Evolutionary conservation across 2,113 vertebrate genomes (phyloP), one percentile per base, ranked within the genome.

Genomic region (Pyrgilauda ruficollis): DNA sequence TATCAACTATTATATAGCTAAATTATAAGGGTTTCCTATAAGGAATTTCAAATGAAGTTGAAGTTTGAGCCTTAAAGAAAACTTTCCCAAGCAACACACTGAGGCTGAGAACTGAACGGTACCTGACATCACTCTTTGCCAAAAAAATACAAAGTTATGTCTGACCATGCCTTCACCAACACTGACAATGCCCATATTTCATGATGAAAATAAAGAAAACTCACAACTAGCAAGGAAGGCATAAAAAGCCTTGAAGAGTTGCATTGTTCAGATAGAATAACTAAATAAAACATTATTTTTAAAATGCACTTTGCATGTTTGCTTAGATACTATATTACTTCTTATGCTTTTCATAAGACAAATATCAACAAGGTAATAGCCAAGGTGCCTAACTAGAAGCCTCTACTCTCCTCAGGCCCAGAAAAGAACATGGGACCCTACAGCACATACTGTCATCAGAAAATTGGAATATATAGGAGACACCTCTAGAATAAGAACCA

Each of bases 81-180:
- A 6, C 15, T 50, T 77, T 28, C 13, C 9, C 58, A 68, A 13
- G 13, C 16, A 83, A 23, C 0, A 2, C 6, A 46, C 1, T 4
- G 28, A 8, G 4, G 9, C 23, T 64, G 20, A 55, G 31, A 75
- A 84, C 3, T 4, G 12, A 76, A 59, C 6, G 7, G 14, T 49
- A 22, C 13, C 41, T 37, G 33, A 31, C 3, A 3, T 37, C 19
- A 49, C 27, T 21, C 9, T 46, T 53, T 47, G 19, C 28, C 35
- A 62, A 43, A 53, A 19, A 70, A 78, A 46, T 9, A 66, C 6
- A 49, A 86, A 77, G 41, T 50, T 39, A 69, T 37, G 17, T 69
- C 73, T 35, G 39, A 44, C 24, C 62, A 17, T 7, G 15, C 66
- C 6, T 3, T 17, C 26, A 17, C 8, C n/a, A 30, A 41, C 12